These are phyloP conservation scores for Alca torda DNA, from an alignment of 2,797 vertebrate genomes.

Conservation along the genomic window DNA sequence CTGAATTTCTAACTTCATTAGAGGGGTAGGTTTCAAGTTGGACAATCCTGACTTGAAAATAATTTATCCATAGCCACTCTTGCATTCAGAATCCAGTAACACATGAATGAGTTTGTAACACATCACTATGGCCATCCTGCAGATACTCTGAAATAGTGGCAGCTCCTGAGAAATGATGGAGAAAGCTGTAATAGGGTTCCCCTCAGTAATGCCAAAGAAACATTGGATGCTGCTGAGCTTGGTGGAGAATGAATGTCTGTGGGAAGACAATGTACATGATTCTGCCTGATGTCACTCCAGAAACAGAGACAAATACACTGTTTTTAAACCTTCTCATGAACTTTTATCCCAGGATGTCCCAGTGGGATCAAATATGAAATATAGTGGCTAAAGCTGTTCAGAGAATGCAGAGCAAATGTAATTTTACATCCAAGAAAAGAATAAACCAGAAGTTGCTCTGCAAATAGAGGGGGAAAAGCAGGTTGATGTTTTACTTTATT, in stretches of 20 bases:
- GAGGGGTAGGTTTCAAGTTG: neutral
- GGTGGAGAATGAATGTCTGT: neutral
- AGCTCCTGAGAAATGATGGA: neutral
- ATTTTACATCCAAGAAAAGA: neutral
- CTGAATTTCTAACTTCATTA: neutral
- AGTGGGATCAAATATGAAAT: neutral
- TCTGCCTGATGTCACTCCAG: neutral
- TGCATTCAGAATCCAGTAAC: neutral
- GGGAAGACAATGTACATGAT: neutral
- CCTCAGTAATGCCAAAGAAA: neutral
- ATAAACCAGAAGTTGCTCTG: neutral
- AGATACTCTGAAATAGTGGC: neutral
- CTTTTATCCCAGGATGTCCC: neutral
- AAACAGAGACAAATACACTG: neutral
- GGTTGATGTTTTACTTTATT: neutral
- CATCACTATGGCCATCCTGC: neutral
- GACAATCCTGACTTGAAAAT: neutral
- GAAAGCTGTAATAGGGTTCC: neutral
- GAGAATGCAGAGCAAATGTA: neutral
- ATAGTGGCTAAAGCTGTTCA: neutral
- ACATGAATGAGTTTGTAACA: neutral
- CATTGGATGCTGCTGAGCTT: neutral
- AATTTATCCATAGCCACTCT: neutral
- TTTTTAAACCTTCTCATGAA: neutral
- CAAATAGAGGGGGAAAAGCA: neutral